A percentile compares a stretch with the other conserved stretches of the same genome.
These are phyloP conservation scores for Brienomyrus brachyistius DNA, from an alignment of 2,113 vertebrate species.

Conservation along the genomic window DNA sequence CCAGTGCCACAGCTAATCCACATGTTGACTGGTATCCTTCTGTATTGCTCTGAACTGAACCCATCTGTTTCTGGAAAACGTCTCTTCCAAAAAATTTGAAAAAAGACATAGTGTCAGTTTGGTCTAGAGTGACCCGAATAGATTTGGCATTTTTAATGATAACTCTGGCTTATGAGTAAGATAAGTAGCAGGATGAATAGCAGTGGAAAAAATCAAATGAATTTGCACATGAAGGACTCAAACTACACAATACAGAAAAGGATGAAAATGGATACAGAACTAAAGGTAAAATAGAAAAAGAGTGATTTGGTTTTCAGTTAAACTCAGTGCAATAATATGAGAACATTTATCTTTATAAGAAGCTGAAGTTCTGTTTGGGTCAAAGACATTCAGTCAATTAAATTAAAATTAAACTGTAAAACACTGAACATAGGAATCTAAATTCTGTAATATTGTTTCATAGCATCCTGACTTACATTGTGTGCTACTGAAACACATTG, in stretches of 20 bases:
- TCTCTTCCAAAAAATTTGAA: conserved; percentile 74
- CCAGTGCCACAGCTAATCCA: conserved; percentile 81
- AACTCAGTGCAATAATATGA: not conserved
- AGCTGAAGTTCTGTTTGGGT: not conserved
- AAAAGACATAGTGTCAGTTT: conserved; percentile 86
- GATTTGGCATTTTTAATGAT: not conserved
- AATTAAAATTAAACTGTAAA: not conserved
- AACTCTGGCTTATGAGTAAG: not conserved
- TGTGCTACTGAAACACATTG: not conserved
- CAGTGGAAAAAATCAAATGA: not conserved
- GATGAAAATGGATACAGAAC: not conserved
- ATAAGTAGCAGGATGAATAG: not conserved
- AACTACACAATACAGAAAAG: not conserved
- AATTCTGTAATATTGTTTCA: not conserved
- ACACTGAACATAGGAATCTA: not conserved
- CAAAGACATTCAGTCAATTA: not conserved
- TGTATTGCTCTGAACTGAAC: conserved; percentile 74
- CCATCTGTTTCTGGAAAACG: conserved; percentile 65
- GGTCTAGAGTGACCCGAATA: conserved; percentile 55
- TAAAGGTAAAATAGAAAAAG: not conserved
- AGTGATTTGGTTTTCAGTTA: not conserved
- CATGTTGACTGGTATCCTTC: conserved; percentile 65
- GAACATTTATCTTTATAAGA: not conserved
- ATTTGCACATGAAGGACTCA: not conserved
- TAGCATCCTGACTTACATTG: not conserved